Evolutionary conservation across 2,888 invertebrate species (phyloP).

Genomic region (Drosophila meridionalis): DNA sequence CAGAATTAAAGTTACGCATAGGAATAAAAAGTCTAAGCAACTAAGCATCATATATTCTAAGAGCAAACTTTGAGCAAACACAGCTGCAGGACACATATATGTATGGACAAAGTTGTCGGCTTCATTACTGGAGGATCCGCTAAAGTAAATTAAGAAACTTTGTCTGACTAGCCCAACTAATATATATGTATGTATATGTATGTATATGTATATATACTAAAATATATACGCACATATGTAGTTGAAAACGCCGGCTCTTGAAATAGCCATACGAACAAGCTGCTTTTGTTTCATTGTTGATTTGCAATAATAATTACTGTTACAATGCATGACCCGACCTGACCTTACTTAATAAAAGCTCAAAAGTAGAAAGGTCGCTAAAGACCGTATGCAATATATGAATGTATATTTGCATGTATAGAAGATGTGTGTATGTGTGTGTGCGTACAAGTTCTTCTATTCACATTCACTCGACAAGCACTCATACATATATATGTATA

Average conservation of each 20-base stretch:
- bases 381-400: not conserved
- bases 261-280: not conserved
- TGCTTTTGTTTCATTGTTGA: not conserved
- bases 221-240: not conserved
- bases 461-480: not conserved
- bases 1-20: not conserved
- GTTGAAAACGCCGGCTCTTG: not conserved
- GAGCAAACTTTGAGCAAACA: not conserved
- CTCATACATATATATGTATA: not conserved
- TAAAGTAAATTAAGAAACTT: conserved; percentile 6
- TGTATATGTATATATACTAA: not conserved
- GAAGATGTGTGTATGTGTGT: not conserved
- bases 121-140: not conserved
- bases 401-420: not conserved
- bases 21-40: not conserved
- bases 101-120: not conserved
- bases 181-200: not conserved
- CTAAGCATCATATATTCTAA: not conserved
- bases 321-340: not conserved
- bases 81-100: not conserved
- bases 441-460: not conserved
- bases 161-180: not conserved
- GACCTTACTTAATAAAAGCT: conserved; percentile 7
- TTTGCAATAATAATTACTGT: not conserved
- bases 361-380: not conserved